Conservation (phyloP, 2,888 invertebrate species). For the Dilophus febrilis region DNA sequence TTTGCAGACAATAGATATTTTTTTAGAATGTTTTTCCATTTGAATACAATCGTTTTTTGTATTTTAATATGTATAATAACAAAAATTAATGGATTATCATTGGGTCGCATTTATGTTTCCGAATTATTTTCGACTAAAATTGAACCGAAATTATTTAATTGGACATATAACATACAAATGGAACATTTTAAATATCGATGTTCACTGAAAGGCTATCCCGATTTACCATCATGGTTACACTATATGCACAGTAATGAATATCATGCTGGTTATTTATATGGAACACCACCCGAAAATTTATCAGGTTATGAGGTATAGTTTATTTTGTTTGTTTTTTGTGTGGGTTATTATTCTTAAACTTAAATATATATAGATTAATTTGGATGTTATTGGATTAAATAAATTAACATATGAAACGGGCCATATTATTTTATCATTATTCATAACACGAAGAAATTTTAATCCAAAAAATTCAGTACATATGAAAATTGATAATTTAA, state of each 20-base stretch:
- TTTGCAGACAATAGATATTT: no score
- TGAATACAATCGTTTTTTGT: no score
- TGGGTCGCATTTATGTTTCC: slow-evolving; percentile 21
- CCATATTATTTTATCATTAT: slow-evolving; percentile 41
- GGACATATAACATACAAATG: slow-evolving; percentile 39
- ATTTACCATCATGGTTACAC: slow-evolving; percentile 71
- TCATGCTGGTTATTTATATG: slow-evolving; percentile 66
- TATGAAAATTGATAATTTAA: slow-evolving; percentile 76
- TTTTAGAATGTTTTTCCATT: no score
- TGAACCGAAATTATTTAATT: slow-evolving; percentile 62
- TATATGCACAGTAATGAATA: slow-evolving; percentile 67
- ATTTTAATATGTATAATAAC: no score
- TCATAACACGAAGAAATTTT: slow-evolving; percentile 45
- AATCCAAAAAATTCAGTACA: slow-evolving; percentile 61
- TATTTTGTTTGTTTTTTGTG: slow-evolving; percentile 4
- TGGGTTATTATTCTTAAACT: slow-evolving; percentile 1
- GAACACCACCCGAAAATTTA: slow-evolving; percentile 54
- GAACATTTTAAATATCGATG: slow-evolving; percentile 44
- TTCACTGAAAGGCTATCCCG: slow-evolving; percentile 58
- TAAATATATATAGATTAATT: slow-evolving; percentile 24
- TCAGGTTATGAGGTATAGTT: slow-evolving; percentile 30
- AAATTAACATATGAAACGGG: slow-evolving; percentile 61
- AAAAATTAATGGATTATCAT: not conserved
- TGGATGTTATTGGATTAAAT: slow-evolving; percentile 64
- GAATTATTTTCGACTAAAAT: slow-evolving; percentile 66